Evolutionary conservation across 2,888 invertebrate species (phyloP), one percentile per base, ranked within the genome.

Genomic region (Zaprionus obscuricornis): DNA sequence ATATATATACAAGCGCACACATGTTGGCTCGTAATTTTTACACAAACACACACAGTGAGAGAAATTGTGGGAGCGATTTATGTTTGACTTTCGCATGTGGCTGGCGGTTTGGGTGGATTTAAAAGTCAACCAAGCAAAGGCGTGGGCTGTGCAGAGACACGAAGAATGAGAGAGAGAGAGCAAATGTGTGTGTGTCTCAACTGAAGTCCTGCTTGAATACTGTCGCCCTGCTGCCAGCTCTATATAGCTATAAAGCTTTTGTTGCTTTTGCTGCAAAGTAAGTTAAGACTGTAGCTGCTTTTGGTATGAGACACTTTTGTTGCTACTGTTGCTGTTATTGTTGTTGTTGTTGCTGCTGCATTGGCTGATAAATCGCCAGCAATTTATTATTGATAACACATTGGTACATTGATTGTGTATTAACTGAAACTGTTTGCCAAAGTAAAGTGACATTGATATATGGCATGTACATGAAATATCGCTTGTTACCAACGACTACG

Each of bases 361-460:
- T 47, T 76, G 81, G 47, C 86, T 85, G 82, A 82, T 82, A 82
- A 82, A 82, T 82, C 77, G 86, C 81, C 59, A 65, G 84, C 86
- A 81, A 82, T 82, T 82, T 82, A 82, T 82, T 84, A 82, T 82
- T 82, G 82, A 82, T 84, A 82, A 86, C 82, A 85, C 86, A 82
- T 86, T 86, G 86, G 82, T 76, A 85, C 82, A 82, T 86, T 82
- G 82, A 82, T 82, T 82, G 82, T 82, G 86, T 83, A 82, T 82
- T 82, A 82, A 85, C 86, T 81, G 82, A 82, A 82, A 85, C 82
- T 79, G 81, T 85, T 85, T 85, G 85, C 84, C 86, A 85, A 81
- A 81, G 84, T 85, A 83, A 81, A 81, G 76, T 81, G 81, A 85
- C 81, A 83, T 83, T 81, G 81, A 81, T 81, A 83, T 85, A 81